Conservation (phyloP, 2,888 invertebrate species). For the Mesochorus sp. region DNA sequence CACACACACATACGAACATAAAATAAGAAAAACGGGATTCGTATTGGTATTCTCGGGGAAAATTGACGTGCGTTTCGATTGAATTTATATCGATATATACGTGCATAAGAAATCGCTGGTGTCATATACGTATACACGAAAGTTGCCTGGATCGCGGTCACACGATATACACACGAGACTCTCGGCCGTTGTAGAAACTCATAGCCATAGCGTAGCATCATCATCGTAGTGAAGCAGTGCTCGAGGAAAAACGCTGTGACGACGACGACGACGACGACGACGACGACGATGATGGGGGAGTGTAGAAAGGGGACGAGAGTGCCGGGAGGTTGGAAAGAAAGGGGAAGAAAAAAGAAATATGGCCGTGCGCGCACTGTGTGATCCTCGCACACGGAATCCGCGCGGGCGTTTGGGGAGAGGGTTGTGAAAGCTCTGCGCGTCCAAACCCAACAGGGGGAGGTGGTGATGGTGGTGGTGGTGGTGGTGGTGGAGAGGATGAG, state of each 20-base stretch:
- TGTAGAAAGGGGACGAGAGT: conserved; percentile 1
- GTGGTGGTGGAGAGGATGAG: conserved; percentile 4
- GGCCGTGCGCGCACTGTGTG: conserved; percentile 58
- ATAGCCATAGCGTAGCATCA: too few relatives aligned
- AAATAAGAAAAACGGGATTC: conserved; percentile 25
- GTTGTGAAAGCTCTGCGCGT: conserved; percentile 38
- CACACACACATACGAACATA: background rate
- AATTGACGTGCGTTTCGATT: too few relatives aligned
- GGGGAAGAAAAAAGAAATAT: conserved; percentile 55
- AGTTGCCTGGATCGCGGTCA: conserved; percentile 49
- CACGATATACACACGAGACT: conserved; percentile 47
- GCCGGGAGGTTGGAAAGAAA: conserved; percentile 3
- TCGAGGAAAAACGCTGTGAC: conserved; percentile 60
- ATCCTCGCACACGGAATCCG: conserved; percentile 59
- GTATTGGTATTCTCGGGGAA: too few relatives aligned
- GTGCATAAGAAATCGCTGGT: background rate
- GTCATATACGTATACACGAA: background rate
- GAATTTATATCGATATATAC: conserved; percentile 16
- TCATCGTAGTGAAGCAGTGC: conserved; percentile 50
- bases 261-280: conserved; percentile 15
- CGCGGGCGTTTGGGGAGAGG: conserved; percentile 50
- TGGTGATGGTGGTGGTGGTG: too few relatives aligned
- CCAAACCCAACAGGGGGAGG: too few relatives aligned
- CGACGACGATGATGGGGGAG: background rate
- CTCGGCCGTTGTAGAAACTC: background rate